These are phyloP conservation scores for Leptopilina myrica DNA, from an alignment of 2,888 invertebrate species.

Conservation along the genomic window DNA sequence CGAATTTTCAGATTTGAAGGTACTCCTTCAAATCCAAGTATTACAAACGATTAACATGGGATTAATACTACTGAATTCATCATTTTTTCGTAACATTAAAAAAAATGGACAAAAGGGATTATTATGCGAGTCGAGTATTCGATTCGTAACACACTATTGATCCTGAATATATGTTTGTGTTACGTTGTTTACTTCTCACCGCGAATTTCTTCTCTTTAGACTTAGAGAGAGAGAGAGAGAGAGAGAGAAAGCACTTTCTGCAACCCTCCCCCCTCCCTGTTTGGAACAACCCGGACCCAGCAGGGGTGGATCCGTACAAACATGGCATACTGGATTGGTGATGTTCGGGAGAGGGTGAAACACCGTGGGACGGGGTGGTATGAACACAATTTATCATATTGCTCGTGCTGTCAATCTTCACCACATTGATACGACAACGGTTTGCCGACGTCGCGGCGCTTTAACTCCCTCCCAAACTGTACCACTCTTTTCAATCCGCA, in stretches of 20 bases:
- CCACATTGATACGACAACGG: conserved; percentile 73
- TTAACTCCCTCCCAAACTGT: conserved; percentile 50
- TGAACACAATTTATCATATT: conserved; percentile 71
- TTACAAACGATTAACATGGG: not conserved
- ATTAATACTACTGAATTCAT: not conserved
- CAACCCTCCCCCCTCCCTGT: conserved; percentile 37
- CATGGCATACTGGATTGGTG: conserved; percentile 55
- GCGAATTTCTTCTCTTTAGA: conserved; percentile 62
- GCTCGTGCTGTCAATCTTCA: conserved; percentile 73
- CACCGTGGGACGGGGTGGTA: conserved; percentile 59
- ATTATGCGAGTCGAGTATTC: conserved; percentile 22
- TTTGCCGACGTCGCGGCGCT: conserved; percentile 68
- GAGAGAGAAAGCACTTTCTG: conserved; percentile 20
- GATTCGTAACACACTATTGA: conserved; percentile 54
- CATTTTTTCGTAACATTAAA: not conserved
- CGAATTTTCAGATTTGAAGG: too few species aligned
- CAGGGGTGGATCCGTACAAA: conserved; percentile 65
- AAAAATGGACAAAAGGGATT: conserved; percentile 22
- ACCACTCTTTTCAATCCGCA: conserved; percentile 48
- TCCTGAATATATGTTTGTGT: conserved; percentile 63
- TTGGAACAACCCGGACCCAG: conserved; percentile 57
- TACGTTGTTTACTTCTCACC: conserved; percentile 71
- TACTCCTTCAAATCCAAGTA: not conserved
- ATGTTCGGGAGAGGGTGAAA: conserved; percentile 45
- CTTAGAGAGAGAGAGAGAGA: conserved; percentile 25